These are phyloP conservation scores for Leptopterna dolabrata DNA, from an alignment of 2,888 invertebrate genomes.

Conservation along the genomic window DNA sequence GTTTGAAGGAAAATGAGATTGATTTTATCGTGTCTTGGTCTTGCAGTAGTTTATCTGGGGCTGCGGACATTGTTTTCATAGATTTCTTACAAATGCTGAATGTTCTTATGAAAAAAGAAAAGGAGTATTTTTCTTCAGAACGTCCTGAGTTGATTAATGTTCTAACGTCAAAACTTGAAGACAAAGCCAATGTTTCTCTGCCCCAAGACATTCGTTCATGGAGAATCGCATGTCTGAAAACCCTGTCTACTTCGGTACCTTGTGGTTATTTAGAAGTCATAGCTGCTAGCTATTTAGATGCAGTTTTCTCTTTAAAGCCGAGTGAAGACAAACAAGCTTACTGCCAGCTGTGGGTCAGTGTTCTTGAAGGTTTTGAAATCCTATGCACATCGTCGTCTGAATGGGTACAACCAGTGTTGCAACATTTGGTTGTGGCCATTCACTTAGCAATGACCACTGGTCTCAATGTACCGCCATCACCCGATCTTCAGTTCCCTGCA, in stretches of 20 bases:
- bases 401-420: slow-evolving; percentile 13
- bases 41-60: slow-evolving; percentile 44
- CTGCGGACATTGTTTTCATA: slow-evolving; percentile 64
- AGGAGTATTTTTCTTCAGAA: slow-evolving; percentile 10
- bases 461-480: slow-evolving; percentile 17
- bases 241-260: slow-evolving; percentile 41
- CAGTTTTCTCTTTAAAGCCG: neutral
- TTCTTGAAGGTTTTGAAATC: slow-evolving; percentile 40
- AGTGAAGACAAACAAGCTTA: neutral
- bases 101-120: slow-evolving; percentile 65
- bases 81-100: slow-evolving; percentile 67
- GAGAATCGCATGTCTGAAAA: slow-evolving; percentile 54
- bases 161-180: slow-evolving; percentile 49
- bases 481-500: slow-evolving; percentile 35
- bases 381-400: neutral
- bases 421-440: slow-evolving; percentile 31
- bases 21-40: slow-evolving; percentile 33
- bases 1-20: neutral
- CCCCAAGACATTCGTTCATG: slow-evolving; percentile 55
- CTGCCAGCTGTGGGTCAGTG: slow-evolving; percentile 27
- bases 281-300: slow-evolving; percentile 27
- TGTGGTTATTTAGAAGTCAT: neutral
- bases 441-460: slow-evolving; percentile 39
- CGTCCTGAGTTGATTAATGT: slow-evolving; percentile 15
- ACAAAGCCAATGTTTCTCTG: slow-evolving; percentile 47